Evolutionary conservation across 2,113 vertebrate genomes (phyloP).

Genomic region (Mirounga angustirostris): DNA sequence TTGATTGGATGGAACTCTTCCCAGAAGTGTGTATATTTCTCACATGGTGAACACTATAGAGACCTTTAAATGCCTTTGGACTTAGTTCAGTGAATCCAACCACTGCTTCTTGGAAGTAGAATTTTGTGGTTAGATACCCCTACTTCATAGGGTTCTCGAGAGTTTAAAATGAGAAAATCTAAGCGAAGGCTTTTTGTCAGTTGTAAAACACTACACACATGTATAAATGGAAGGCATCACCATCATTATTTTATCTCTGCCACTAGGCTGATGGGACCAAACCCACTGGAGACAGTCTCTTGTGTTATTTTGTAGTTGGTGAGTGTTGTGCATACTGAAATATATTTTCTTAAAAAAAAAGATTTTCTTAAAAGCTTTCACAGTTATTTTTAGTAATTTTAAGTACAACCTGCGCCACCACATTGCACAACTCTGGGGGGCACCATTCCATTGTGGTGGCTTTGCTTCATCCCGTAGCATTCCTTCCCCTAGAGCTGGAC

Average conservation of each 20-base stretch:
- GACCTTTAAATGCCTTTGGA: slow-evolving; percentile 77
- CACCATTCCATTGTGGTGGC: neutral
- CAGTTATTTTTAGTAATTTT: slow-evolving; percentile 8
- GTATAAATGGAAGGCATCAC: neutral
- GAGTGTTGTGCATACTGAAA: neutral
- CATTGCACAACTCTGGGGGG: neutral
- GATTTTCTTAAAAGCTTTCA: neutral
- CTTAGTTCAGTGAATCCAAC: slow-evolving; percentile 74
- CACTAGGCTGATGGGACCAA: neutral
- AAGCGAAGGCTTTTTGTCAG: slow-evolving; percentile 1
- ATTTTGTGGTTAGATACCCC: slow-evolving; percentile 57
- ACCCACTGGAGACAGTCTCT: neutral
- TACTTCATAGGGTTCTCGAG: slow-evolving; percentile 23
- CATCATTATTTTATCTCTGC: neutral
- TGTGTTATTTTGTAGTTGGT: neutral
- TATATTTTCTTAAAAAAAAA: neutral
- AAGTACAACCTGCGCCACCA: neutral
- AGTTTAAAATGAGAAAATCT: slow-evolving; percentile 2
- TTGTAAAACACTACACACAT: neutral
- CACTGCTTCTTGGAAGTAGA: slow-evolving; percentile 57
- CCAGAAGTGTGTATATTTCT: slow-evolving; percentile 74
- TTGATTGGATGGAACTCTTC: slow-evolving; percentile 78
- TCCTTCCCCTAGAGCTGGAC: neutral
- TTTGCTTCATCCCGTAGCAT: neutral
- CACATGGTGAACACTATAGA: slow-evolving; percentile 9